These are phyloP conservation scores for Uromys caudimaculatus DNA, from an alignment of 2,797 vertebrate genomes.

Conservation along the genomic window DNA sequence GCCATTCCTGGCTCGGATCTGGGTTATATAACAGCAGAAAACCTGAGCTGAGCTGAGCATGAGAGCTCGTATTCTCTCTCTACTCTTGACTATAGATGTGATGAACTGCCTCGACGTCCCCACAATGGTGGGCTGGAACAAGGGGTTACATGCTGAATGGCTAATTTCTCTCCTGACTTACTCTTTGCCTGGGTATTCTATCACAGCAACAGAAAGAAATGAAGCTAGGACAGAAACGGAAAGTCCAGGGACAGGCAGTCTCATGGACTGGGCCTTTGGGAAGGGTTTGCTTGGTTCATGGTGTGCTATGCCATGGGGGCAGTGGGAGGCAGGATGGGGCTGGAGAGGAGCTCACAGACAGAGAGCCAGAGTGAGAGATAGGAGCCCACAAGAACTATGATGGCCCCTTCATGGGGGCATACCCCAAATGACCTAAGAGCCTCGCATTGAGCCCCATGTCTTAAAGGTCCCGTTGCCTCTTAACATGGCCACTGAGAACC, in stretches of 20 bases:
- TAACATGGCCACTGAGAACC: not conserved
- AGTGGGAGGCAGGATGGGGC: no score
- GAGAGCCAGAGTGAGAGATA: not conserved
- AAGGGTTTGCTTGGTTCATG: not conserved
- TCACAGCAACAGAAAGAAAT: not conserved
- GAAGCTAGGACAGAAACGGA: not conserved
- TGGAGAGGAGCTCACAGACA: not conserved
- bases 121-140: not conserved
- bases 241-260: no score
- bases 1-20: not conserved
- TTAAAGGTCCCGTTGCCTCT: not conserved
- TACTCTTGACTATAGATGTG: no score
- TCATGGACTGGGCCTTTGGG: no score
- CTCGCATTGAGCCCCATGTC: no score
- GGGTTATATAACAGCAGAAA: not conserved
- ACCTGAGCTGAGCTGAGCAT: not conserved
- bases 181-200: not conserved
- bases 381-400: not conserved
- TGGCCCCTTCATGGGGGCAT: not conserved
- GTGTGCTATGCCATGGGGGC: no score
- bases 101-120: not conserved
- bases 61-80: not conserved
- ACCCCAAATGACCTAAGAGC: not conserved
- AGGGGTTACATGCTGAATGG: no score
- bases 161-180: not conserved